Percentiles rank a stretch among this genome's conserved stretches.
Evolutionary conservation across 2,113 vertebrate genomes (phyloP).

Genomic region (Mustelus asterias): DNA sequence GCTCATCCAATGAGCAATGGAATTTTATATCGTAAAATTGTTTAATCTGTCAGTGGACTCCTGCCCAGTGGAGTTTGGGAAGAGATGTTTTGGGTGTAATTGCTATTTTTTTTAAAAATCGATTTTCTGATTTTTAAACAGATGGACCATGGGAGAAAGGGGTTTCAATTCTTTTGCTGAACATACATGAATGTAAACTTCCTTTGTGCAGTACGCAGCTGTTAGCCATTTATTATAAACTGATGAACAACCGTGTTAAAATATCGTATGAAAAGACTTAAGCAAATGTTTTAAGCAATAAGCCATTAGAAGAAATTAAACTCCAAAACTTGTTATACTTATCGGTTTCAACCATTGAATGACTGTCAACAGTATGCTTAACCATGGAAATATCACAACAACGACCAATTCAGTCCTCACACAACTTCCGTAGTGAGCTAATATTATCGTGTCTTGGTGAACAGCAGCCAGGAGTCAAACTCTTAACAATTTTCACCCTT

Average conservation of each 20-base stretch:
- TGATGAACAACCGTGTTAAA: neutral
- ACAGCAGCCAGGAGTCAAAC: neutral
- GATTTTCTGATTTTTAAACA: neutral
- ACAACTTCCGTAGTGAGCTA: neutral
- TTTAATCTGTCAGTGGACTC: neutral
- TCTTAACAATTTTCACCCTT: neutral
- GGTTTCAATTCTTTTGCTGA: neutral
- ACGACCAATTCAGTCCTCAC: neutral
- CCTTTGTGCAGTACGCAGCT: neutral
- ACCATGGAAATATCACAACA: neutral
- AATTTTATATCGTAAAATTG: neutral
- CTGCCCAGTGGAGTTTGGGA: neutral
- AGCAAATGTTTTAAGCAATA: neutral
- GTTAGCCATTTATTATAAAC: neutral
- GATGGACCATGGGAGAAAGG: neutral
- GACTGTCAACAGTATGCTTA: neutral
- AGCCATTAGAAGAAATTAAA: neutral
- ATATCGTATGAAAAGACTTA: neutral
- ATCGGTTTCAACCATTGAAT: neutral
- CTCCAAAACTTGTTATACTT: neutral
- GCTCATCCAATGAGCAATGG: neutral
- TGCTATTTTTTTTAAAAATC: neutral
- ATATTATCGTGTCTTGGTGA: neutral
- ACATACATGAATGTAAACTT: neutral
- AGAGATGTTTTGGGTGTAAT: neutral